Base-by-base conservation (phyloP, 2,888 invertebrate genomes). In the Cerceris rybyensis region DNA sequence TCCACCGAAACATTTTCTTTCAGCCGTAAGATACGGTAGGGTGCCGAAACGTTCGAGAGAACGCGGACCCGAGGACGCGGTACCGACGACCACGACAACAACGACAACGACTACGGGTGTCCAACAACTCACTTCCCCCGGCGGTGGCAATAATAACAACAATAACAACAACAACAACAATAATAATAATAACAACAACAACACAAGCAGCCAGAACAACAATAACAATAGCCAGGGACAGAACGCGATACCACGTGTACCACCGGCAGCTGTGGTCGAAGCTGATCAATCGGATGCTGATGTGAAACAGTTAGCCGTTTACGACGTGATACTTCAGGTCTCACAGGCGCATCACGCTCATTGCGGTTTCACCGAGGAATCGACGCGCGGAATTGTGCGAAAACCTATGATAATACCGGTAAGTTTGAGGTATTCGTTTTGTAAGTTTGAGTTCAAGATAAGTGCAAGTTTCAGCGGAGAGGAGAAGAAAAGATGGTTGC, bases 11-110 rank as follows among this genome's bases (percentile, higher is more conserved):
- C 28, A 28, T 28, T 6, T 55, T 43, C 52, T 80, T 86, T 54
- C 94, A 98, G 98, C 98, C 91, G 98, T 98, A 83, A 95, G 98
- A 91, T 99, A 99, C 94, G 98, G 99, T 85, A 95, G 98, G 84
- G 98, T 98, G 87, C 98, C 99, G 82, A 99, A 98, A 93, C 94
- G 98, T 88, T 96, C 98, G 76, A 95, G 98, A 87, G 98, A 98
- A 93, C 94, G 96, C 83, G 96, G 95, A 90, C 93, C 93, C 49
- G 94, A 94, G 73, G 95, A 93, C 77, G 92, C 94, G 58, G 93
- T 93, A 74, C 92, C 93, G 46, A 93, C 93, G 77, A 93, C 93
- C 70, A 93, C 93, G 60, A 92, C 92, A 55, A 90, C 88, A 72
- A 88, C 88, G 79, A 90, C 88, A 74, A 87, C 89, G 52, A 88